These are phyloP conservation scores for Fragum fragum DNA, from an alignment of 2,888 invertebrate genomes.

Conservation along the genomic window DNA sequence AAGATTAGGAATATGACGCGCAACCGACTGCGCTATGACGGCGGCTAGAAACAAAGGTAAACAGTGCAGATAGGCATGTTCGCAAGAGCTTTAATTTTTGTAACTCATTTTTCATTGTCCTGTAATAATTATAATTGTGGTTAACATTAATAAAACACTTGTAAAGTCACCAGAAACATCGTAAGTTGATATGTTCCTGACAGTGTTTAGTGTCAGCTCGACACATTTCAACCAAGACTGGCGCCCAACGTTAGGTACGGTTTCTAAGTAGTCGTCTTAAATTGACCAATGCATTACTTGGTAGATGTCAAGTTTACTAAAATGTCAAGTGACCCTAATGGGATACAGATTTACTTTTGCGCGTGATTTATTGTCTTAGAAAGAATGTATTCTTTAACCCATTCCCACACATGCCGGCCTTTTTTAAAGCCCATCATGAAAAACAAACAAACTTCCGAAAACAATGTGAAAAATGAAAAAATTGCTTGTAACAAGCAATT, in stretches of 20 bases:
- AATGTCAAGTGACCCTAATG: background rate
- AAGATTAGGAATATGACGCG: no score
- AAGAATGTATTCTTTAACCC: no score
- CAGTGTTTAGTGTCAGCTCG: slow-evolving; percentile 12
- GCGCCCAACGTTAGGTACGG: background rate
- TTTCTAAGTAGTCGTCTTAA: background rate
- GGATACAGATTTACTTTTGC: background rate
- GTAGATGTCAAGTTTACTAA: background rate
- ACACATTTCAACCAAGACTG: slow-evolving; percentile 7
- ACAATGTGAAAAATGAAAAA: no score
- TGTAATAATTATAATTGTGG: slow-evolving; percentile 16
- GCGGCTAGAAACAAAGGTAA: no score
- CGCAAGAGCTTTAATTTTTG: background rate
- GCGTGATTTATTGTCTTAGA: background rate
- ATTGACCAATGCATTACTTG: slow-evolving; percentile 17
- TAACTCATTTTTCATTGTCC: slow-evolving; percentile 13
- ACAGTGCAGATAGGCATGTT: background rate
- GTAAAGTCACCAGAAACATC: slow-evolving; percentile 18
- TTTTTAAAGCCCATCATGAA: no score
- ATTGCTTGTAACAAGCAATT: no score
- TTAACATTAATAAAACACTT: slow-evolving; percentile 16
- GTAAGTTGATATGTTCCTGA: background rate
- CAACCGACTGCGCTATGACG: no score
- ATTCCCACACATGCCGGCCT: no score
- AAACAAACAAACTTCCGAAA: no score